These are phyloP conservation scores for Aix galericulata DNA, from an alignment of 2,113 vertebrate species.

Conservation along the genomic window DNA sequence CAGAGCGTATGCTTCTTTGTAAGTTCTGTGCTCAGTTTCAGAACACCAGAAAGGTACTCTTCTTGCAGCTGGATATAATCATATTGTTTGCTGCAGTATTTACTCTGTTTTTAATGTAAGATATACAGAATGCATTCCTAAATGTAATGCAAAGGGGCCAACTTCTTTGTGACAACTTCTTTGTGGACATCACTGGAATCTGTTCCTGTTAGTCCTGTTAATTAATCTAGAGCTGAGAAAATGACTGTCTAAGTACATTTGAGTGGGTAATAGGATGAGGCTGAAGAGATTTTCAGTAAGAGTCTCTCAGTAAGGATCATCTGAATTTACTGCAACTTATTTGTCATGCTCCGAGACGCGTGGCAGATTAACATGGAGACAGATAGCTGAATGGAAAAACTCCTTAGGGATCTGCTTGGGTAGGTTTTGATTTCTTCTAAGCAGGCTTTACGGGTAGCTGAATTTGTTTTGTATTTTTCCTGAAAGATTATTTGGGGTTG, in stretches of 20 bases:
- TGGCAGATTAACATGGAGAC: background rate
- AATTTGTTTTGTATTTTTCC: background rate
- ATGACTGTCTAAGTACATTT: background rate
- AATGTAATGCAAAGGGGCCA: background rate
- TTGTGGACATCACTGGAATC: background rate
- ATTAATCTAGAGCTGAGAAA: background rate
- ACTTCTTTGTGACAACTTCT: background rate
- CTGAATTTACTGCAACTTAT: background rate
- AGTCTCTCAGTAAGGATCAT: background rate
- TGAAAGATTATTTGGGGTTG: background rate
- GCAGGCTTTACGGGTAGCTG: background rate
- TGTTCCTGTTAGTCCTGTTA: background rate
- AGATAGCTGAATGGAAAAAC: background rate
- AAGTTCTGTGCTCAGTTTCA: background rate
- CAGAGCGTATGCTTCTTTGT: background rate
- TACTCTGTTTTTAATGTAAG: background rate
- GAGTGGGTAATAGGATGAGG: background rate
- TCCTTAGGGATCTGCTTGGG: background rate
- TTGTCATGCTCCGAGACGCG: background rate
- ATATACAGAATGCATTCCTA: background rate
- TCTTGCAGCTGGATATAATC: background rate
- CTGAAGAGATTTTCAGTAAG: background rate
- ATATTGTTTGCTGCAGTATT: background rate
- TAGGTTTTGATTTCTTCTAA: background rate
- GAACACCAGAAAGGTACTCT: background rate